Conservation (phyloP, 2,888 invertebrate species). For the Dicranocentrus wangi region DNA sequence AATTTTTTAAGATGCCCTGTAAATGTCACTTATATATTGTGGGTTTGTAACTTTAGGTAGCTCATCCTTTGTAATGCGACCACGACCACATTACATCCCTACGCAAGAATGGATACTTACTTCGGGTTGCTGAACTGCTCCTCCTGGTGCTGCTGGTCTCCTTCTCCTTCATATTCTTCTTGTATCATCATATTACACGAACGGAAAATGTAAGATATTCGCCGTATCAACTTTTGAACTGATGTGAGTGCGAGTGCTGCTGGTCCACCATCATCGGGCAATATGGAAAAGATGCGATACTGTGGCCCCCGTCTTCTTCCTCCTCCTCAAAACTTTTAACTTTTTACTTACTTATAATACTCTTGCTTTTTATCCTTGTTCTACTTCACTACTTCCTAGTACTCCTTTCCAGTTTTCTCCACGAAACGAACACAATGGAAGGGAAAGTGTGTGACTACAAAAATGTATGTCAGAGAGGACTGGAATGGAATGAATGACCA, state of each 20-base stretch:
- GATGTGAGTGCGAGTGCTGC: not conserved
- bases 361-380: not conserved
- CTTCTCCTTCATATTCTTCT: not conserved
- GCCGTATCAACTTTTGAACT: not conserved
- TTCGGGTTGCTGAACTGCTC: not conserved
- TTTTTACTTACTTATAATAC: not conserved
- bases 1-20: not conserved
- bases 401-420: not conserved
- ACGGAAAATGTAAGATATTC: not conserved
- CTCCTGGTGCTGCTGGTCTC: not conserved
- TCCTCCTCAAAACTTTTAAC: constrained; percentile 4
- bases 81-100: not conserved
- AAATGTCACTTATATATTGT: too few relatives aligned
- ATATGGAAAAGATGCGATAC: not conserved
- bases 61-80: not conserved
- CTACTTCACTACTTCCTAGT: not conserved
- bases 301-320: not conserved
- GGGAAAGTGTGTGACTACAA: not conserved
- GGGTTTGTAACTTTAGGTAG: not conserved
- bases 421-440: not conserved
- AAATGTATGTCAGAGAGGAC: not conserved
- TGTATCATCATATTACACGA: not conserved
- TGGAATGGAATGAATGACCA: not conserved
- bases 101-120: not conserved
- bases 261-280: too few relatives aligned